These are phyloP conservation scores for Lasioglossum pauxillum DNA, from an alignment of 2,888 invertebrate species.

Conservation along the genomic window DNA sequence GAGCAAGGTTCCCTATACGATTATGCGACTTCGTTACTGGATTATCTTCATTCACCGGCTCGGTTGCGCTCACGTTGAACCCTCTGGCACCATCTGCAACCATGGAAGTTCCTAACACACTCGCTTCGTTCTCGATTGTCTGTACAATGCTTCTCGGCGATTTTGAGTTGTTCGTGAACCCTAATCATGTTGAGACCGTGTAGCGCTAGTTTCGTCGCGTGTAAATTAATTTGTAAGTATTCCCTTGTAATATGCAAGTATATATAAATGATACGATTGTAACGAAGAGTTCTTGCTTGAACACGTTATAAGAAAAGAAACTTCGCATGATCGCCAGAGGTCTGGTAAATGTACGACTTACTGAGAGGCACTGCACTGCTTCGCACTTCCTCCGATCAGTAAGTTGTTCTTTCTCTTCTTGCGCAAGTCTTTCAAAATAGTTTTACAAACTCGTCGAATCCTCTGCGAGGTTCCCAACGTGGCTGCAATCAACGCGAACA, in stretches of 20 bases:
- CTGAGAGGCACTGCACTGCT: neutral
- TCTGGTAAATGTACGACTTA: neutral
- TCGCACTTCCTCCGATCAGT: constrained; percentile 28
- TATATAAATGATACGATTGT: neutral
- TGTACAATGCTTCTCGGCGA: constrained; percentile 31
- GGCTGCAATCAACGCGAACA: constrained; percentile 49
- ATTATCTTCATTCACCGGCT: constrained; percentile 36
- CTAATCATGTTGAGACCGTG: neutral
- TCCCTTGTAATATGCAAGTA: constrained; percentile 8
- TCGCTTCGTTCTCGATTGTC: constrained; percentile 41
- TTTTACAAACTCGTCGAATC: constrained; percentile 23
- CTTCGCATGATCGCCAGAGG: neutral
- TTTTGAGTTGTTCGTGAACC: neutral
- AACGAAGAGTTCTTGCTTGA: neutral
- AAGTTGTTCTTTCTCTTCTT: constrained; percentile 35
- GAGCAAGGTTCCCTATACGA: constrained; percentile 26
- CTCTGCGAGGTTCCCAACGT: constrained; percentile 39
- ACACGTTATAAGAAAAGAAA: neutral
- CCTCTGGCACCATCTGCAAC: constrained; percentile 28
- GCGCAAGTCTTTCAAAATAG: constrained; percentile 42
- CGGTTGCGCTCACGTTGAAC: constrained; percentile 57
- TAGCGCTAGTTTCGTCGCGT: neutral
- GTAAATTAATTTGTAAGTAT: constrained; percentile 18
- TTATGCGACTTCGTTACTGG: constrained; percentile 34
- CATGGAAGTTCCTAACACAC: constrained; percentile 67